Conservation (phyloP, 2,113 vertebrate species). For the Calidris pugnax region DNA sequence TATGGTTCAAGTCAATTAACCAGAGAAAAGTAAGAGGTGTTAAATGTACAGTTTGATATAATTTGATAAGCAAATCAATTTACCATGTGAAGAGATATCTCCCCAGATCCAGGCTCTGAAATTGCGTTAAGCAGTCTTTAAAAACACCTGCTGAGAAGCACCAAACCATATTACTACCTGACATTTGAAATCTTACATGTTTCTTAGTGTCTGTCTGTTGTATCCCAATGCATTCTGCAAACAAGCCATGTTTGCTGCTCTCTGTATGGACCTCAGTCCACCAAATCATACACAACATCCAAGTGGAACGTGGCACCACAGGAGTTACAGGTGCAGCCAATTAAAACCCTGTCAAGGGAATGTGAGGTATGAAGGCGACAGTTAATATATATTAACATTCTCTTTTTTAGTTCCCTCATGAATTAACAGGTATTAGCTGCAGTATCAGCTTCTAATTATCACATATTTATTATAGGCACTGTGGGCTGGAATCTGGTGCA, state of each 20-base stretch:
- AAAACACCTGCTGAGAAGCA: neutral
- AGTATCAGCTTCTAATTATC: conserved; percentile 30
- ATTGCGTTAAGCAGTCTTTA: neutral
- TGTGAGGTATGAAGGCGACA: neutral
- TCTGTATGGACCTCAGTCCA: neutral
- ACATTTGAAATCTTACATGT: neutral
- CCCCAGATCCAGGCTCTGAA: neutral
- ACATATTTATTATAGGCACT: neutral
- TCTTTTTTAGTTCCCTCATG: neutral
- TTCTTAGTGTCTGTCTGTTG: neutral
- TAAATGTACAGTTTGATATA: neutral
- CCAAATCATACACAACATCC: neutral
- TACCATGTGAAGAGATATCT: neutral
- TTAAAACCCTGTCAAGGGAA: conserved; percentile 13
- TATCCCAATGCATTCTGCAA: neutral
- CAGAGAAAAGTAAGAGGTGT: neutral
- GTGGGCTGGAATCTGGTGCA: neutral
- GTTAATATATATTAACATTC: neutral
- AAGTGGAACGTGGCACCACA: neutral
- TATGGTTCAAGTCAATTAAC: conserved; percentile 13
- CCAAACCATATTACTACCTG: neutral
- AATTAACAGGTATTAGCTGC: conserved; percentile 17
- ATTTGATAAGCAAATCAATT: conserved; percentile 39
- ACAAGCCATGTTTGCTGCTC: neutral
- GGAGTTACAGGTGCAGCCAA: neutral